These are phyloP conservation scores for Chloroceryle amazona DNA, from an alignment of 2,797 vertebrate species.

Conservation along the genomic window DNA sequence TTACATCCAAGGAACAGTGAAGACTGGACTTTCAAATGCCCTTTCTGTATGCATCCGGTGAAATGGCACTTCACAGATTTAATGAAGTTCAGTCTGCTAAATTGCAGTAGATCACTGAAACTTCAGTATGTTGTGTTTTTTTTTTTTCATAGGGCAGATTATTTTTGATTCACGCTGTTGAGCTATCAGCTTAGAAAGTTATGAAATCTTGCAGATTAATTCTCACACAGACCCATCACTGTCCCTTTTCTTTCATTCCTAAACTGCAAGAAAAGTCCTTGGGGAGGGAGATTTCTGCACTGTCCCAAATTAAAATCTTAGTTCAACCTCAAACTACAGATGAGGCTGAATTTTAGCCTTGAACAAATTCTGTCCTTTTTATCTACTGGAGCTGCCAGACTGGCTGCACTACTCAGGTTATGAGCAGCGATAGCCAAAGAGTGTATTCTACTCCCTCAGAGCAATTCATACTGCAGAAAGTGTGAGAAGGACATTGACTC, in stretches of 20 bases:
- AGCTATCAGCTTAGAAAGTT: neutral
- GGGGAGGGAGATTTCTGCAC: neutral
- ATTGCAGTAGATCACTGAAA: neutral
- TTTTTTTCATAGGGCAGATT: neutral
- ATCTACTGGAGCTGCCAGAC: neutral
- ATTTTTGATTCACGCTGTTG: neutral
- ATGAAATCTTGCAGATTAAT: neutral
- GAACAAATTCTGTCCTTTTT: neutral
- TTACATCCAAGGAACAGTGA: neutral
- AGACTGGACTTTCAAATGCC: slow-evolving; percentile 16
- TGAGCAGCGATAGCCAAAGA: neutral
- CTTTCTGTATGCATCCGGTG: neutral
- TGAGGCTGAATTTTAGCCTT: neutral
- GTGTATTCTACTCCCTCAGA: neutral
- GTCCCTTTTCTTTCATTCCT: neutral
- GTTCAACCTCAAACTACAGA: neutral
- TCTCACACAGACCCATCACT: neutral
- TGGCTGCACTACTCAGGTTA: too few relatives aligned
- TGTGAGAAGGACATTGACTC: rapidly evolving
- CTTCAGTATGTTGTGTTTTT: neutral
- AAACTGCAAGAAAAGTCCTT: neutral
- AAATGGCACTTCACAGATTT: neutral
- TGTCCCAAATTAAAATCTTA: neutral
- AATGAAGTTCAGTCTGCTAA: neutral
- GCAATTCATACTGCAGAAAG: neutral